phyloP scores from a whole-genome alignment of 2,888 invertebrate species.

The Lasioglossum pauxillum region DNA sequence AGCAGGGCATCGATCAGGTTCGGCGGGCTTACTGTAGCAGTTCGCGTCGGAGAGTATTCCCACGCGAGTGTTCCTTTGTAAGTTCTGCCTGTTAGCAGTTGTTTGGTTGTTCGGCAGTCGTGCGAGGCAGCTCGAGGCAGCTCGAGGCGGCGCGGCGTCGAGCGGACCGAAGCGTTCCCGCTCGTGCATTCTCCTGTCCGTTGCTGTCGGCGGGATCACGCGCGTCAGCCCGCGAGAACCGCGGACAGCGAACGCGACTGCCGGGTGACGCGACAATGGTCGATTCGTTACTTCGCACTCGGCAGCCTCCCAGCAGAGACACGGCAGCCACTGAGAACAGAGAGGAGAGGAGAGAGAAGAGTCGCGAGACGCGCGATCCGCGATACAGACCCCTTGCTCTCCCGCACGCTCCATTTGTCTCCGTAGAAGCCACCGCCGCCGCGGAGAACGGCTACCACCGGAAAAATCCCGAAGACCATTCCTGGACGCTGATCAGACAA shows the following conservation, averaged over 20 bases:
- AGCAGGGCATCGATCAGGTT: background rate
- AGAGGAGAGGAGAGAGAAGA: slow-evolving; percentile 39
- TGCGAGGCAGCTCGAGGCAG: background rate
- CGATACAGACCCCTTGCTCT: slow-evolving; percentile 44
- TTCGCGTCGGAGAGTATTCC: slow-evolving; percentile 19
- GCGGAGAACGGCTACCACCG: slow-evolving; percentile 35
- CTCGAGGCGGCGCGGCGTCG: background rate
- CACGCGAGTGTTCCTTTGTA: slow-evolving; percentile 32
- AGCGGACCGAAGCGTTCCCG: slow-evolving; percentile 16
- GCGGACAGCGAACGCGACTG: slow-evolving; percentile 38
- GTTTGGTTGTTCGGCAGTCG: slow-evolving; percentile 20
- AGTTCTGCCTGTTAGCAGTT: slow-evolving; percentile 1
- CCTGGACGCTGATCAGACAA: slow-evolving; percentile 28
- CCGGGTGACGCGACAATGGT: slow-evolving; percentile 69
- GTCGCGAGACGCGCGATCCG: slow-evolving; percentile 36
- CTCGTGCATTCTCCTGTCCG: slow-evolving; percentile 55
- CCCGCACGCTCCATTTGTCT: slow-evolving; percentile 72
- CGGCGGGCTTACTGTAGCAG: background rate
- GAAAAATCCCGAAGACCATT: slow-evolving; percentile 45
- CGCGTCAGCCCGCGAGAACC: slow-evolving; percentile 44
- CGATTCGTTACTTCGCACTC: slow-evolving; percentile 70
- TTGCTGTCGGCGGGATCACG: slow-evolving; percentile 50
- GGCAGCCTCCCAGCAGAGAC: slow-evolving; percentile 45
- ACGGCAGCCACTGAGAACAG: slow-evolving; percentile 22
- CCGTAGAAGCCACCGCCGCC: slow-evolving; percentile 65